Percentiles rank a stretch among this genome's conserved stretches.
These are phyloP conservation scores for Ceratina japonica DNA, from an alignment of 1,140 invertebrate genomes.

Conservation along the genomic window DNA sequence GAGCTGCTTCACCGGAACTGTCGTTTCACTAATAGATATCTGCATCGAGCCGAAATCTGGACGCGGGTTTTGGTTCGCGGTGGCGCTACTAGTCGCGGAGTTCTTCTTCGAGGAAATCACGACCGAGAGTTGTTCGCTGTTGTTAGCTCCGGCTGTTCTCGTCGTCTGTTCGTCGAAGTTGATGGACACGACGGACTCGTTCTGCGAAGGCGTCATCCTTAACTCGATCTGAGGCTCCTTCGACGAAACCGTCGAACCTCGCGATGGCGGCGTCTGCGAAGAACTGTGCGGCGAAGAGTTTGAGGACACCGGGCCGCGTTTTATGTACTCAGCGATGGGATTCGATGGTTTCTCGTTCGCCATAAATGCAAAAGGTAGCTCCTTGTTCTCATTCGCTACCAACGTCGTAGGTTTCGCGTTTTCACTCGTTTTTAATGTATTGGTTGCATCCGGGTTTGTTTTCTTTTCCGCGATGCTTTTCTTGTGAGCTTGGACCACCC, in stretches of 20 bases:
- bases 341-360: not conserved
- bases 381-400: too few species aligned
- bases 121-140: slow-evolving; percentile 48
- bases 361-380: too few species aligned
- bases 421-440: not conserved
- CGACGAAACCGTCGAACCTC: not conserved
- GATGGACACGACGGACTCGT: slow-evolving; percentile 55
- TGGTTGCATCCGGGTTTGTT: not conserved
- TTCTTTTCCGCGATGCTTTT: slow-evolving; percentile 9
- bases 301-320: not conserved
- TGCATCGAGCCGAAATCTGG: slow-evolving; percentile 49
- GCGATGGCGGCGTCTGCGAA: not conserved
- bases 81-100: not conserved
- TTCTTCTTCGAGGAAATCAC: slow-evolving; percentile 25
- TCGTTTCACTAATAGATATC: slow-evolving; percentile 61
- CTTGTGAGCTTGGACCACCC: slow-evolving; percentile 35
- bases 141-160: not conserved
- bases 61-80: too few species aligned
- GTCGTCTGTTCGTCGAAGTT: slow-evolving; percentile 37
- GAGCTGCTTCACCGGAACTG: slow-evolving; percentile 56
- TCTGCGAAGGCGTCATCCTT: slow-evolving; percentile 54
- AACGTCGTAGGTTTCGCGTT: too few species aligned
- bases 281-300: not conserved
- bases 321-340: not conserved
- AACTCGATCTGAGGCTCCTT: slow-evolving; percentile 48